Evolutionary conservation across 2,888 invertebrate genomes (phyloP).

Genomic region (Sialis fuliginosa): DNA sequence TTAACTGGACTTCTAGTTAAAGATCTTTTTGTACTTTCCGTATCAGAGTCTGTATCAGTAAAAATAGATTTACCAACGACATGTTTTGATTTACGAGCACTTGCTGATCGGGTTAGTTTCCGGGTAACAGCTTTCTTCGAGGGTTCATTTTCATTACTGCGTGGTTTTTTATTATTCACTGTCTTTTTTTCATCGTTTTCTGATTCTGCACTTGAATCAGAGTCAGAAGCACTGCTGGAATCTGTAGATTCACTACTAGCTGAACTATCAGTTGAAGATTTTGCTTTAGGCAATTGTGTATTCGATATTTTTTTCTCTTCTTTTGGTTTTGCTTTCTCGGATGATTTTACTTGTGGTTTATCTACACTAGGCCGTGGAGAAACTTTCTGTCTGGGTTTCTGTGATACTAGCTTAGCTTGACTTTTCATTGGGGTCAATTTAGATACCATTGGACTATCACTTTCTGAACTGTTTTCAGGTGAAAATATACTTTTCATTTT

Average conservation of each 20-base stretch:
- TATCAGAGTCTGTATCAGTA: constrained; percentile 49
- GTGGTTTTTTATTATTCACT: constrained; percentile 19
- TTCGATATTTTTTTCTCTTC: constrained; percentile 28
- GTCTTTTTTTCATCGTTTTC: constrained; percentile 21
- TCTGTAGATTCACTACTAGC: constrained; percentile 17
- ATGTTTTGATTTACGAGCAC: constrained; percentile 46
- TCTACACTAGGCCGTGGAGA: constrained; percentile 20
- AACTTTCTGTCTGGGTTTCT: constrained; percentile 23
- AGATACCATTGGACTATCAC: constrained; percentile 26
- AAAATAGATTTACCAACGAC: constrained; percentile 35
- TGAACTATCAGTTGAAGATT: constrained; percentile 30
- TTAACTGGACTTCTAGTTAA: constrained; percentile 46
- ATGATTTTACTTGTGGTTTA: constrained; percentile 15
- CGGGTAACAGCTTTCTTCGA: constrained; percentile 29
- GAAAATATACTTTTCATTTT: constrained; percentile 71
- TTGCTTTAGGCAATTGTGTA: constrained; percentile 34
- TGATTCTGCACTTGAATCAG: constrained; percentile 19
- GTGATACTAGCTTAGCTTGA: constrained; percentile 17
- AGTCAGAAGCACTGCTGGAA: constrained; percentile 20
- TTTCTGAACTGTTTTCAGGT: constrained; percentile 58
- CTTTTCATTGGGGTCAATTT: constrained; percentile 26
- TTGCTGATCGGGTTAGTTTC: constrained; percentile 51
- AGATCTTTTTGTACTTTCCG: constrained; percentile 33
- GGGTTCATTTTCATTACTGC: constrained; percentile 16
- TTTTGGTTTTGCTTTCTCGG: constrained; percentile 20